A percentile compares a stretch with the other conserved stretches of the same genome.
These are phyloP conservation scores for Phataginus tetradactyla DNA, from an alignment of 2,797 vertebrate genomes.

Conservation along the genomic window DNA sequence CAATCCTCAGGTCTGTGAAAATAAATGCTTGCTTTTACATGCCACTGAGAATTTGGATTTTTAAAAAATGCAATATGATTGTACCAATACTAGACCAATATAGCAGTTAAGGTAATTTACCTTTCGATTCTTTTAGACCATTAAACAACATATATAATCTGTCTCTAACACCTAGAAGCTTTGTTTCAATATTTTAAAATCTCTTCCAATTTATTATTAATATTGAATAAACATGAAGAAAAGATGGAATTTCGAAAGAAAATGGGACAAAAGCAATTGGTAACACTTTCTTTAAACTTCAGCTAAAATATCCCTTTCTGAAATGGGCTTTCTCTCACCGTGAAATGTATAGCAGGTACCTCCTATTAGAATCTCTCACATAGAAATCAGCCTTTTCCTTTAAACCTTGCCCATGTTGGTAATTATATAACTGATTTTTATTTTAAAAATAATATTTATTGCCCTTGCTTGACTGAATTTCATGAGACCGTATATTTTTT, in stretches of 20 bases:
- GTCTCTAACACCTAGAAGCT: background rate
- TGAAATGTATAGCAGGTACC: background rate
- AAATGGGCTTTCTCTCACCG: background rate
- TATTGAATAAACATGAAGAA: background rate
- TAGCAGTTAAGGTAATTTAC: background rate
- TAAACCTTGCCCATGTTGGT: background rate
- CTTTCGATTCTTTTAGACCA: background rate
- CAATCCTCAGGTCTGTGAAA: background rate
- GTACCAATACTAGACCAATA: background rate
- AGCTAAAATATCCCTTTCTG: background rate
- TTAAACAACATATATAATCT: background rate
- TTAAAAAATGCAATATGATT: background rate
- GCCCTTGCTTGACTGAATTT: background rate
- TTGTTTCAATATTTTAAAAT: background rate
- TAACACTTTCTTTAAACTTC: background rate
- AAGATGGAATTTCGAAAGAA: background rate
- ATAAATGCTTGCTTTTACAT: background rate
- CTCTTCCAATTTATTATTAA: background rate
- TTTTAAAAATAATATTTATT: background rate
- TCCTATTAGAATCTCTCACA: background rate
- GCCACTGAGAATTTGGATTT: background rate
- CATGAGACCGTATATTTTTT: background rate
- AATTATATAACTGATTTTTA: background rate
- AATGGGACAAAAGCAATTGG: background rate
- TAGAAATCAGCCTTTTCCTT: background rate